Evolutionary conservation across 2,888 invertebrate species (phyloP), one percentile per base, ranked within the genome.

Genomic region (Deilephila porcellus): DNA sequence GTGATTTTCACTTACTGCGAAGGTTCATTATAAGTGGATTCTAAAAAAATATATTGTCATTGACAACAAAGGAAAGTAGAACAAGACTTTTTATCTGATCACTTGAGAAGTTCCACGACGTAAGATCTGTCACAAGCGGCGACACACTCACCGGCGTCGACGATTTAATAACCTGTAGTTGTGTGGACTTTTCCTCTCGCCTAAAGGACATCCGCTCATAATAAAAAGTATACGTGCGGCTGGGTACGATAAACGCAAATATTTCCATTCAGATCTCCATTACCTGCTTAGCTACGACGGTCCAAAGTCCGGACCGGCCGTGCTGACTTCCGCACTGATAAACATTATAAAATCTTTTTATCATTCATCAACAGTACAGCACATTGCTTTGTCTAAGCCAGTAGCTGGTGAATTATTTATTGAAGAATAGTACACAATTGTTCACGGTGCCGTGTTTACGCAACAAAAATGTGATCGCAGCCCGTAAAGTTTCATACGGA

Each of bases 1-100:
- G 45, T 45, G 14, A 45, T 45, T 45, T 45, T 45, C 19, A 17
- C n/a, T 8, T 32, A 63, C 4, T 14, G 45, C 14, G 2, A 45
- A 64, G 60, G 62, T 32, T 20, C 14, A 52, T 11, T 5, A 17
- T 20, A 14, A n/a, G 64, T 14, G 25, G 17, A 5, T 52, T 45
- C 25, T 25, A 25, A 37, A 67, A 64, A 52, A 56, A 56, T 56
- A 53, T 20, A 45, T 37, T 45, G 37, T 34, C 62, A 32, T 67
- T 25, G 3, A 67, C 67, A 45, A 60, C 59, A 25, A 20, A 45
- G 71, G 59, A 59, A 71, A 70, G 71, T 17, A 62, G 74, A 73
- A 74, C 70, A 71, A 62, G 73, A 73, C 74, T 72, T 73, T 67
- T 76, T 29, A 74, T 74, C 71, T 75, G 67, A 45, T 20, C 64